Base-by-base conservation (phyloP, 2,113 vertebrate species). In the Jacana jacana region DNA sequence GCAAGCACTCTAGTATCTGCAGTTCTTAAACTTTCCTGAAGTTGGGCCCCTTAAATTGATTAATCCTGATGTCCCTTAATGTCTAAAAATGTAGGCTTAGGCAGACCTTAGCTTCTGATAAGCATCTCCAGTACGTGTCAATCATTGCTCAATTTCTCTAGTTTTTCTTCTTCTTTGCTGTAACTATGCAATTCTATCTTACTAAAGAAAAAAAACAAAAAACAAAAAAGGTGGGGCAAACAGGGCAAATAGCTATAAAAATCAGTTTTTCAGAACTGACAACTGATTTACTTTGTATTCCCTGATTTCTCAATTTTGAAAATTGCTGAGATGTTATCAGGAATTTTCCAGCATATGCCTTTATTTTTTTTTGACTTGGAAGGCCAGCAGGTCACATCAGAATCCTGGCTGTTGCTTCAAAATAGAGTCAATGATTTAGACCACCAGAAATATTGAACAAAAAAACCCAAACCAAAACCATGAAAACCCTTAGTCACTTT, bases 381-480 rank as follows among this genome's bases (percentile, higher is more conserved):
- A 88, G 84, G 20, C 30, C 44, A 71, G 31, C n/a, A 42, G 28
- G 20, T 70, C 24, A 39, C 72, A 19, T 63, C 30, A 52, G 42
- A 73, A 72, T 57, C 31, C n/a, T 68, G 28, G 9, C 23, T 66
- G 8, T 39, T 33, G 18, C 40, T 95, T 80, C 79, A 65, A 79
- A 83, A 31, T 54, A n/a, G 3, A 46, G 17, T 55, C 15, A 46
- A 44, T 37, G 5, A 68, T 25, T 81, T 77, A 25, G 13, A 44
- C 48, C 13, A 31, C n/a, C 17, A 40, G 18, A 72, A 68, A 81
- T 20, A 63, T 8, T 51, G 19, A 63, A 24, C 27, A 55, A 55
- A 63, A 77, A n/a, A 8, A 1, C 1, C 3, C 30, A 6, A 2
- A 2, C 4, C 13, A 10, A 8, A 79, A 84, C 23, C 19, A 25